Evolutionary conservation across 2,888 invertebrate species (phyloP), one percentile per base, ranked within the genome.

Genomic region (Pocota personata): DNA sequence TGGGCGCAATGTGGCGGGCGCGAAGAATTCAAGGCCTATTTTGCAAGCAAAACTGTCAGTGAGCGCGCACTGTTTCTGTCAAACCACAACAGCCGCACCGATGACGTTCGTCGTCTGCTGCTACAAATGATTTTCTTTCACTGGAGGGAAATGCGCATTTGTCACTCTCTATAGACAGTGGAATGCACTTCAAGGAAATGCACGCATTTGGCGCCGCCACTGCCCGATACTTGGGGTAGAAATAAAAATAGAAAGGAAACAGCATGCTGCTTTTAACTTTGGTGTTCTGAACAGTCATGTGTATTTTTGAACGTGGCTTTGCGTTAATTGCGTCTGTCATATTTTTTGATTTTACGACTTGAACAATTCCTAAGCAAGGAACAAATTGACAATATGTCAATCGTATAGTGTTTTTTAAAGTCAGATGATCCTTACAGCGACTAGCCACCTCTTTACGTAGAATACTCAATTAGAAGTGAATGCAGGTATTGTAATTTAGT

Each of bases 121-220:
- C 57, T 66, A 57, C n/a, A 66, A 66, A 58, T 30, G 16, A 57
- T 46, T 75, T 75, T 52, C 55, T 57, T 43, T 32, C 35, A 24
- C 21, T 52, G 32, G 21, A 24, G 27, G 35, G 30, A 43, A 67
- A 67, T 58, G 30, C 35, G 66, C 58, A 67, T 78, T 77, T 78
- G 72, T 78, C 72, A 73, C 37, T 48, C 48, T 66, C 21, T 30
- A 19, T 48, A 69, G 43, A 16, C 52, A 27, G 50, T 55, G 72
- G 66, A 60, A 78, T 78, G 72, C 72, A 46, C 58, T 67, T 14
- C 52, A 48, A 78, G 73, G 72, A 83, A 83, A 78, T 83, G 66
- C 67, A 72, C 58, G 71, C 58, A 55, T 60, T 77, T 73, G 72
- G 78, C 72, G 72, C 72, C 78, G 37, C 48, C 48, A 21, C n/a